Evolutionary conservation across 2,888 invertebrate genomes (phyloP), one percentile per base, ranked within the genome.

Genomic region (Lepeophtheirus nordmannii): DNA sequence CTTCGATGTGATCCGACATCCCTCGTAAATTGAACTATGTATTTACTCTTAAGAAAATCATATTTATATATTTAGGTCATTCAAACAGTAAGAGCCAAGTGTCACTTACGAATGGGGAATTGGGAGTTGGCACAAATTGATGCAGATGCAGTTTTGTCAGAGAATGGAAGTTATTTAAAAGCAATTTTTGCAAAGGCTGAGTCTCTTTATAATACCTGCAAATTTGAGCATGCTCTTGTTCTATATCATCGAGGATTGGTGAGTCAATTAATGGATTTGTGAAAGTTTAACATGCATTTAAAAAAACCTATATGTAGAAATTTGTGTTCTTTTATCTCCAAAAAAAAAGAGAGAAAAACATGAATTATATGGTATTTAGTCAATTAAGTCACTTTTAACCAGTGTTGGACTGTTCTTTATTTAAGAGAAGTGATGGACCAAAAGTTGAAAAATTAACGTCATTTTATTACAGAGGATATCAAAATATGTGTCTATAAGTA

Each of bases 171-270:
- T 23, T 66, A 39, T n/a, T 23, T 41, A 17, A 60, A 59, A 60
- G 66, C 66, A 11, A 59, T 59, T n/a, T 66, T 38, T 20, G 66
- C 22, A 23, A 66, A 66, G 37, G 66, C 60, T 17, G 66, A 66
- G 60, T 63, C 66, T 5, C 46, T 66, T 10, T 66, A 38, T 22
- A 66, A 66, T 30, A 61, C 40, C 7, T 66, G 66, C 58, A n/a
- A 66, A 12, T 66, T 66, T 46, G 66, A 66, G 37, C 66, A 66
- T 60, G 66, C 66, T 66, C 23, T 66, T 38, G 46, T 66, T n/a
- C 39, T 37, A 39, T 66, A 58, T 22, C 60, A 66, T 22, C 30
- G 41, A 5, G 66, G 66, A 40, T 20, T 23, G 41, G 66, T 66
- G 46, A 46, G 64, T 64, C 22, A 30, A 38, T 38, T 22, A 3